Conservation (phyloP, 92 coral and sea anemone species). For the Parazoanthus darwini region DNA sequence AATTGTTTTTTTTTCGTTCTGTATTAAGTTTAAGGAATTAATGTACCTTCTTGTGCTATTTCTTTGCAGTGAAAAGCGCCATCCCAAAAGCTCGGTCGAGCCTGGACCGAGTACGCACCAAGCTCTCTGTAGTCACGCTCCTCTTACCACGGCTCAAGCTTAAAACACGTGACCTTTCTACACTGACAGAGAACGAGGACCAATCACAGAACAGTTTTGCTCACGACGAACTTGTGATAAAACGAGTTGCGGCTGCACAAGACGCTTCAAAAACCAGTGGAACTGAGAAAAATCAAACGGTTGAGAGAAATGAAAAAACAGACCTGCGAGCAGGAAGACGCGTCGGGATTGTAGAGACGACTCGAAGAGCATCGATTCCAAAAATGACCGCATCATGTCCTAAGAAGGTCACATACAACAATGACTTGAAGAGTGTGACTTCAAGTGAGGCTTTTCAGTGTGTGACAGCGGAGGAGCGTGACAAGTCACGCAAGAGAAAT, state of each 20-base stretch:
- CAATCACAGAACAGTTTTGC: not conserved
- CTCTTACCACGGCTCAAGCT: conserved; percentile 70
- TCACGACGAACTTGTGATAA: conserved; percentile 26
- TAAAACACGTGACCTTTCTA: conserved; percentile 25
- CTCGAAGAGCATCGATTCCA: not conserved
- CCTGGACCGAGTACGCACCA: conserved; percentile 75
- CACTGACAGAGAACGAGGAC: conserved; percentile 6
- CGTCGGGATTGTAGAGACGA: conserved; percentile 6
- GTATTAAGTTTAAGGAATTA: not conserved
- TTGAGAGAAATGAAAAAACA: conserved; percentile 17
- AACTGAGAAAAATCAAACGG: conserved; percentile 22
- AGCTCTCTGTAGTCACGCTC: conserved; percentile 68
- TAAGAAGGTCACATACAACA: not conserved
- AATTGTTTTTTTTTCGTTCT: not conserved
- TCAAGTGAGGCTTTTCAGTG: not conserved
- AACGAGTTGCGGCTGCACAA: conserved; percentile 37
- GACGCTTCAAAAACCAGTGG: not conserved
- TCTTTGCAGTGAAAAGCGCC: conserved; percentile 64
- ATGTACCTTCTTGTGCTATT: not conserved
- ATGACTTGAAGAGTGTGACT: not conserved
- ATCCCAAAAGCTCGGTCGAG: conserved; percentile 77
- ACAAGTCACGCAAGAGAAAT: conserved; percentile 18
- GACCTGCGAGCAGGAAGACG: not conserved
- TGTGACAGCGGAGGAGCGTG: not conserved
- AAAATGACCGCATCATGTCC: not conserved